Evolutionary conservation across 2,888 invertebrate genomes (phyloP), one percentile per base, ranked within the genome.

Genomic region (Polylopha cassiicola): DNA sequence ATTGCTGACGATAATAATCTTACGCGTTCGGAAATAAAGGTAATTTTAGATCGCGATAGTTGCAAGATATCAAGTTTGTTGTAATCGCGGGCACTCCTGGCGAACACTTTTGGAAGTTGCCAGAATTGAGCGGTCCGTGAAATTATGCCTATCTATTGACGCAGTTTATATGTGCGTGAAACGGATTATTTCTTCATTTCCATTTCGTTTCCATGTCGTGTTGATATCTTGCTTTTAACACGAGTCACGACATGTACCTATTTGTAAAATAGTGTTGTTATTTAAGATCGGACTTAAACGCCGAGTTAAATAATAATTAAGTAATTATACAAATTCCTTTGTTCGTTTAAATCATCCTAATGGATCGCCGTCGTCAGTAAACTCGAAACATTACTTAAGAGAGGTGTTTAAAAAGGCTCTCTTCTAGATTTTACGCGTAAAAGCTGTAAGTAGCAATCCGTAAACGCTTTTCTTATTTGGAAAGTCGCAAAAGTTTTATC

Each of bases 51-150:
- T 43, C 48, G 44, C 7, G 11, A 4, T 9, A 44, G 33, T 43
- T 53, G 46, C 43, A 11, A 41, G 51, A 58, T 57, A 55, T 51
- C 55, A 58, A 55, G 60, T 48, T 53, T 53, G 63, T 68, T 73
- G 70, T 78, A 77, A 81, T 77, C 80, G 80, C 68, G 73, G 75
- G 73, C 81, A 82, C 84, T 85, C 79, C 76, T 80, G 70, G 63
- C 66, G 65, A 80, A 85, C 85, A 85, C 84, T 85, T 81, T 76
- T 53, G 66, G 66, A 71, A 74, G 66, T 79, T 73, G 72, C 73
- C 77, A 71, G 75, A 79, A 84, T 84, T 78, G 81, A 82, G 82
- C 81, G 81, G 71, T 81, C 68, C 75, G 76, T 72, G 73, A 70
- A 77, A 67, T 70, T 74, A 71, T 73, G 61, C 66, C 55, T 56